Base-by-base conservation (phyloP, 1,140 invertebrate genomes). In the Ceratosolen fusciceps region DNA sequence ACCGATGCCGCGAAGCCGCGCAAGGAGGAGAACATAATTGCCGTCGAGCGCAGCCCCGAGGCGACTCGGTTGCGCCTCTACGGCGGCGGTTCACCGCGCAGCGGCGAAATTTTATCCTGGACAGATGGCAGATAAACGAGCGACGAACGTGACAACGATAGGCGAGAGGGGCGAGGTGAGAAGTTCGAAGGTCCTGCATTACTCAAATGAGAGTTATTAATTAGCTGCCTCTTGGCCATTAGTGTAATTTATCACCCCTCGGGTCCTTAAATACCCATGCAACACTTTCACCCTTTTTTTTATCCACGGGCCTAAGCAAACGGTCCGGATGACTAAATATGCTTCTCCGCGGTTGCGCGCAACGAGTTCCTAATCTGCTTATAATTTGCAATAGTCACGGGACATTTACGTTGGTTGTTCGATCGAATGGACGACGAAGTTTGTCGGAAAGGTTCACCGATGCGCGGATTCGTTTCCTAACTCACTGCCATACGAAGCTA, bases 101-200 rank as follows among this genome's bases (percentile, higher is more conserved):
- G 31, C 39, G 29, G 78, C 34, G 72, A 80, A 80, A 75, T 80
- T 75, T 80, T 80, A 75, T 80, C 78, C 72, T 65, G 72, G 56
- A 9, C 5, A 60, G 56, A 8, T 21, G 65, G 19, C 29, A 49
- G 24, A 52, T 16, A 26, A 4, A 21, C 47, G 26, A 16, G 49
- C 19, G 21, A 52, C 21, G 14, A 14, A 9, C 10, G 49, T 19
- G 12, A 21, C 9, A 43, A 19, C 3, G 49, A 52, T 0, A 26
- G 37, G 67, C 0, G 10, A 70, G 39, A 71, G 7, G 9, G 34
- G 5, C 26, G 31, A 26, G 43, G 9, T 47, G 68, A 71, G 43
- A 56, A 21, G 24, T 47, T 54, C 74, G 62, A 76, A 43, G 56
- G 47, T 67, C 12, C 21, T 31, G 31, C 49, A 52, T 47, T 56